A percentile compares a stretch with the other conserved stretches of the same genome.
Evolutionary conservation across 92 coral and sea anemone species (phyloP).

Genomic region (Phenganax marumi): DNA sequence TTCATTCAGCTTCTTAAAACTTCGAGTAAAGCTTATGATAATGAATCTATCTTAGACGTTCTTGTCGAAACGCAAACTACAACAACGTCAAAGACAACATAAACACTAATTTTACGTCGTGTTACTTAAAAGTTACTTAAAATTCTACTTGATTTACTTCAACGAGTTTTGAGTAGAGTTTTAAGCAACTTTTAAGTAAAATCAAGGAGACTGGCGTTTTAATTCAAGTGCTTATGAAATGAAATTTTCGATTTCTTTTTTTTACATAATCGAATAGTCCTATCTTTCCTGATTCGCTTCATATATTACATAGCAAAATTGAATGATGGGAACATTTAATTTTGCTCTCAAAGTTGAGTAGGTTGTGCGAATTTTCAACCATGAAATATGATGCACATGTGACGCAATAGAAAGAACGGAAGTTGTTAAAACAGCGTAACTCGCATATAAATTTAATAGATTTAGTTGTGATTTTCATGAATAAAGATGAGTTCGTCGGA

Average conservation of each 20-base stretch:
- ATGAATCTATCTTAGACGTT: no score
- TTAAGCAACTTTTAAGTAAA: no score
- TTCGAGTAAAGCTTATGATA: no score
- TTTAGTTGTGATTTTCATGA: neutral
- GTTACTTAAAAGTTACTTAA: no score
- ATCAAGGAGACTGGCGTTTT: no score
- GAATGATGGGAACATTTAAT: neutral
- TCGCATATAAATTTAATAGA: neutral
- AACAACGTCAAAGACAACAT: no score
- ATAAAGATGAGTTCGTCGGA: no score
- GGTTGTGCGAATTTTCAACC: conserved; percentile 5
- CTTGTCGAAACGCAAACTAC: no score
- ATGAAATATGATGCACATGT: neutral
- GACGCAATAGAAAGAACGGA: conserved; percentile 16
- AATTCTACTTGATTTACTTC: no score
- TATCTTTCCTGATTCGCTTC: neutral
- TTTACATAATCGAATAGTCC: neutral
- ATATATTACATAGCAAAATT: neutral
- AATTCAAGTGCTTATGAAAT: conserved; percentile 17
- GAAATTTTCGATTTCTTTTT: conserved; percentile 3
- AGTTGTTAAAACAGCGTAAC: neutral
- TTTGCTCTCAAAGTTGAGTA: neutral
- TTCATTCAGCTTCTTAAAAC: no score
- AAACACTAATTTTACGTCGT: no score
- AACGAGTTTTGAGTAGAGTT: no score